phyloP scores from a whole-genome alignment of 1,140 invertebrate genomes.

The Zaprionus inermis region DNA sequence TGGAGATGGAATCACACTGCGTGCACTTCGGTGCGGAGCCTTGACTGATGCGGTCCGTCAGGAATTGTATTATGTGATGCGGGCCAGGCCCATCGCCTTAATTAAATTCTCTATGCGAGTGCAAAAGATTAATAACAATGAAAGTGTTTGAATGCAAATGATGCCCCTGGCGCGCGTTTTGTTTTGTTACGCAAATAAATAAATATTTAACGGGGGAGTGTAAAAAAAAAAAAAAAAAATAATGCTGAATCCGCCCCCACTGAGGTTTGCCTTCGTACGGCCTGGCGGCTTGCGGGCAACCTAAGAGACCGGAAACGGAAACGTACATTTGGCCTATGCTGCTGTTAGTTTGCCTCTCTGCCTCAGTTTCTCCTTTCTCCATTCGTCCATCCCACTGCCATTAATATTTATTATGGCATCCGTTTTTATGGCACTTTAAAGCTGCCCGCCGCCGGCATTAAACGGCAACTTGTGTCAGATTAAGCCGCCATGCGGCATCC shows the following conservation, averaged over 20 bases:
- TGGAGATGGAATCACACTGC: constrained; percentile 10
- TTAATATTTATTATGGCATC: constrained; percentile 75
- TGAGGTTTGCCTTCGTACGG: constrained; percentile 28
- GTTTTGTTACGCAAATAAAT: constrained; percentile 68
- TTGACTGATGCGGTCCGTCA: constrained; percentile 42
- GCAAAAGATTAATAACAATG: constrained; percentile 72
- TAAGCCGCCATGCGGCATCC: constrained; percentile 22
- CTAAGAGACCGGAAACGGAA: constrained; percentile 44
- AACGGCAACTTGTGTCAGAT: constrained; percentile 60
- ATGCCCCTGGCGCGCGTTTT: constrained; percentile 54
- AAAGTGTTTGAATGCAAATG: constrained; percentile 75
- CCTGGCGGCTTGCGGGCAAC: constrained; percentile 20
- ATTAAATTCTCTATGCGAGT: constrained; percentile 76
- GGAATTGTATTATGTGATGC: constrained; percentile 60
- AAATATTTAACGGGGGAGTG: constrained; percentile 57
- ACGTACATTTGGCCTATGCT: constrained; percentile 41
- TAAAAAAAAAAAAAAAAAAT: constrained; percentile 28
- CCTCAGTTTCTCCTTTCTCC: not conserved
- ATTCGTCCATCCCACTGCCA: constrained; percentile 21
- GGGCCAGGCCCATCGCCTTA: constrained; percentile 54
- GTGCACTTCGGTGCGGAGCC: constrained; percentile 2
- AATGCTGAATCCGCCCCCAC: constrained; percentile 21
- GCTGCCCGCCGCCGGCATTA: constrained; percentile 51
- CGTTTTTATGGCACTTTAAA: constrained; percentile 66
- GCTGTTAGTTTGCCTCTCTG: constrained; percentile 20